Base-by-base conservation (phyloP, 2,888 invertebrate genomes). In the Orthosia gothica region DNA sequence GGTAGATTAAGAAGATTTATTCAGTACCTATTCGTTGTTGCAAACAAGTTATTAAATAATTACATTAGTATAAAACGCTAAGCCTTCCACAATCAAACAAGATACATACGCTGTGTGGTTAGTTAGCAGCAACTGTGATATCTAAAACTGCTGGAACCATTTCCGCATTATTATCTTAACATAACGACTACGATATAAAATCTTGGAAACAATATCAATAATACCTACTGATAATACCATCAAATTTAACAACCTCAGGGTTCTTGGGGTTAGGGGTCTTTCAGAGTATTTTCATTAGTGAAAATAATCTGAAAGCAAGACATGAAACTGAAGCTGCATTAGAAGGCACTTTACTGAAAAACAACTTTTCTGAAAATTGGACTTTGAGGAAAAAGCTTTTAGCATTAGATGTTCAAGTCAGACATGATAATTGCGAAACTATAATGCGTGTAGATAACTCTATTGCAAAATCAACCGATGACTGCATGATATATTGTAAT, bases 21-120 rank as follows among this genome's bases (percentile, higher is more conserved):
- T 65, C 26, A 47, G 50, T 40, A 65, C 54, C 77, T 52, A 58
- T 32, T 63, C 57, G 16, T 20, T 20, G 74, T 15, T 50, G 54
- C 52, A 62, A 68, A 65, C 62, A 54, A 77, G 77, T 70, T 79
- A 57, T 55, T 76, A 45, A 79, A 71, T 77, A 79, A 80, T 77
- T 80, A 59, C 62, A 23, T 55, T 32, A 67, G 50, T 59, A 75
- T 63, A 70, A 76, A 70, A 59, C 32, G 20, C 26, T 57, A 70
- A 79, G 54, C 83, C 66, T 77, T 82, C 83, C 67, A 59, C 66
- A 72, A 78, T 59, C 67, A 68, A 55, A 52, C 64, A 58, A 26
- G 52, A 55, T 58, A 70, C 55, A 73, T 66, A 47, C 40, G 62
- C 61, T 74, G 52, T 80, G 54, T 74, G 74, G 58, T 78, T 71